These are phyloP conservation scores for Todus mexicanus DNA, from an alignment of 2,797 vertebrate genomes.

Conservation along the genomic window DNA sequence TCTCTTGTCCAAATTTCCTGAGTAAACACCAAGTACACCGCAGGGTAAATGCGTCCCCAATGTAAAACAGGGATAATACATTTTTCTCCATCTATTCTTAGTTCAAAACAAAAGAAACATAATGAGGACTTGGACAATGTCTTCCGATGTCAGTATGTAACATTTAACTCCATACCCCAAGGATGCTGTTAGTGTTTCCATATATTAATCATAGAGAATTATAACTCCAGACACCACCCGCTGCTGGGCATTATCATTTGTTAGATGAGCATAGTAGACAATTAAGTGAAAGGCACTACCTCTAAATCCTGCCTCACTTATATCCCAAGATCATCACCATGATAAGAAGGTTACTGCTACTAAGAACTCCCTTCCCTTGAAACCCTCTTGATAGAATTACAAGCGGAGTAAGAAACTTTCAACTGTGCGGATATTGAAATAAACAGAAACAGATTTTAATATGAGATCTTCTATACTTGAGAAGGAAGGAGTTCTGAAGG, in stretches of 20 bases:
- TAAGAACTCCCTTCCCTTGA: background rate
- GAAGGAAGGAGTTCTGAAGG: background rate
- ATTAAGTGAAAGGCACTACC: background rate
- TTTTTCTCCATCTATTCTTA: background rate
- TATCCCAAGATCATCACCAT: background rate
- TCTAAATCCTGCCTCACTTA: background rate
- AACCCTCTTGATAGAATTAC: constrained; percentile 29
- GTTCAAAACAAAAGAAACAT: background rate
- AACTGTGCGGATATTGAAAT: background rate
- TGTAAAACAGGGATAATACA: background rate
- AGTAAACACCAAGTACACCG: background rate
- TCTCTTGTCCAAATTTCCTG: background rate
- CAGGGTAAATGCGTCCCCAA: background rate
- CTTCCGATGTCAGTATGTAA: background rate
- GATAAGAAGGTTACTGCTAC: background rate
- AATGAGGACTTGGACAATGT: background rate
- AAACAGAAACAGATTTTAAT: constrained; percentile 12
- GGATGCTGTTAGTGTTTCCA: background rate
- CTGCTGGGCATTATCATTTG: background rate
- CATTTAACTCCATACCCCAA: background rate
- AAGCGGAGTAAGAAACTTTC: background rate
- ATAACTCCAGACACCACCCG: background rate
- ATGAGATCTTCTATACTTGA: background rate
- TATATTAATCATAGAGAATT: background rate
- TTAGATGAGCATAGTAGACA: background rate